Conservation (phyloP, 2,797 vertebrate genomes). For the Neostethus bicornis region DNA sequence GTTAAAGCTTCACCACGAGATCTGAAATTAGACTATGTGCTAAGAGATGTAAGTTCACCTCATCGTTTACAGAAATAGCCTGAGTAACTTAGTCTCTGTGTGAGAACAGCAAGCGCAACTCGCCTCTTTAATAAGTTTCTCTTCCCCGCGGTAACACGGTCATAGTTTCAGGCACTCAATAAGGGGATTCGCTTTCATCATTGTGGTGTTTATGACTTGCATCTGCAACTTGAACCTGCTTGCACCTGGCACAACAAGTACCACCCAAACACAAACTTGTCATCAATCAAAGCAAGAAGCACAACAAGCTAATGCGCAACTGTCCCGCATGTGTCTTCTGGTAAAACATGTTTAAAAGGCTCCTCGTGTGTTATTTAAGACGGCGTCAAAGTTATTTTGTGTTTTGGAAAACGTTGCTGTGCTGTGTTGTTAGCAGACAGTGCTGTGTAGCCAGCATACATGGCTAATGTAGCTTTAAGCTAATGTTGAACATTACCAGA, state of each 20-base stretch:
- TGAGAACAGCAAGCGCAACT: constrained; percentile 30
- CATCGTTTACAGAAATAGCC: constrained; percentile 48
- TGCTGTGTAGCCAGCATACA: background rate
- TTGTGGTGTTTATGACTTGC: constrained; percentile 48
- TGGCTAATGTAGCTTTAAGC: background rate
- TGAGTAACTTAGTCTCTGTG: constrained; percentile 13
- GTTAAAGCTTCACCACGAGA: constrained; percentile 14
- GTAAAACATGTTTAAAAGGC: no score
- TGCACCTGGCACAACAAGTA: constrained; percentile 54
- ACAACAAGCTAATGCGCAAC: background rate
- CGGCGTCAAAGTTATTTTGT: background rate
- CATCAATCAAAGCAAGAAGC: constrained; percentile 29
- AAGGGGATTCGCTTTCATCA: constrained; percentile 59
- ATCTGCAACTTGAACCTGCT: constrained; percentile 59
- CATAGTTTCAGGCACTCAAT: constrained; percentile 40
- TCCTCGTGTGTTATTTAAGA: background rate
- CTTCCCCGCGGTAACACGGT: constrained; percentile 8
- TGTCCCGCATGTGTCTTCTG: no score
- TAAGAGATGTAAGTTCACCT: constrained; percentile 13
- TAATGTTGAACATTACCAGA: background rate
- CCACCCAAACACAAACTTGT: constrained; percentile 34
- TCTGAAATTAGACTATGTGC: constrained; percentile 8
- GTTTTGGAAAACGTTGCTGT: background rate
- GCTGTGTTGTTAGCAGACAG: background rate
- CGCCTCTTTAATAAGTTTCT: constrained; percentile 26